These are phyloP conservation scores for Ectobius pallidus DNA, from an alignment of 2,888 invertebrate genomes.

Conservation along the genomic window DNA sequence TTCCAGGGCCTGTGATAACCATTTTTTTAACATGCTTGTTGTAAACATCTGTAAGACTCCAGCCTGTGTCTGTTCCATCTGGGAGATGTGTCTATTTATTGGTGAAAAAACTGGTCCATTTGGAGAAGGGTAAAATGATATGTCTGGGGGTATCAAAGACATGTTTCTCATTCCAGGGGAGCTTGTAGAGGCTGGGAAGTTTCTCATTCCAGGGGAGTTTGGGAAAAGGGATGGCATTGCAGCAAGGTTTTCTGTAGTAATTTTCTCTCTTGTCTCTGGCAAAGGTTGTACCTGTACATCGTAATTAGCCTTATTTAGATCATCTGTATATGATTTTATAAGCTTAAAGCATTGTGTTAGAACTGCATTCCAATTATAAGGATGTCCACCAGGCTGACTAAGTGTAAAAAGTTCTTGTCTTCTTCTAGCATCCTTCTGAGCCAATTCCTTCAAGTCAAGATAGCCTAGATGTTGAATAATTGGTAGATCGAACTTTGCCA, in stretches of 20 bases:
- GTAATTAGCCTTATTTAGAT: conserved; percentile 22
- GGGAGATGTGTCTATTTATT: background rate
- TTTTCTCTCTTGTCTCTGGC: background rate
- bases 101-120: background rate
- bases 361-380: conserved; percentile 83
- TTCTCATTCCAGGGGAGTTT: background rate
- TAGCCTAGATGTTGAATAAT: conserved; percentile 78
- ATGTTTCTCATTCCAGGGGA: conserved; percentile 13
- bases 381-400: conserved; percentile 85
- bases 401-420: conserved; percentile 72
- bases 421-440: conserved; percentile 65
- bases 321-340: conserved; percentile 65
- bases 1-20: background rate
- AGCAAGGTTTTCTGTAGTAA: background rate
- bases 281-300: conserved; percentile 9
- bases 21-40: background rate
- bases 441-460: conserved; percentile 71
- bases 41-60: background rate
- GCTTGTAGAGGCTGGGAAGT: background rate
- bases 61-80: background rate
- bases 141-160: background rate
- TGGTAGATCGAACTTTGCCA: conserved; percentile 65
- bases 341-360: conserved; percentile 66
- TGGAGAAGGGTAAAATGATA: background rate
- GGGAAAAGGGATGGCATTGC: background rate